These are phyloP conservation scores for Suricata suricatta DNA, from an alignment of 2,113 vertebrate species.

Conservation along the genomic window DNA sequence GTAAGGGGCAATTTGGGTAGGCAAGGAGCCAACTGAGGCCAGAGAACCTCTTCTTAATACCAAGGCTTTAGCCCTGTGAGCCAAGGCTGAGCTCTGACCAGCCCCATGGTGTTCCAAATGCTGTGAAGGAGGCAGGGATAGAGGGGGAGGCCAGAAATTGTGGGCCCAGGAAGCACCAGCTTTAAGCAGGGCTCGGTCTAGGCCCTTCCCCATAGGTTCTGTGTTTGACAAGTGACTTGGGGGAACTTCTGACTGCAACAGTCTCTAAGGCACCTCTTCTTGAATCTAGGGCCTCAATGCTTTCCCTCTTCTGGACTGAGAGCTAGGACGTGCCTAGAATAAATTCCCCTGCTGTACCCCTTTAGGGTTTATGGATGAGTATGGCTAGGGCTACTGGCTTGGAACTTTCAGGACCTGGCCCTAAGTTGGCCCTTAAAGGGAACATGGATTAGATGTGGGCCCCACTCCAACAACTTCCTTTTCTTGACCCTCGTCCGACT, in stretches of 20 bases:
- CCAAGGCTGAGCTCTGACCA: background rate
- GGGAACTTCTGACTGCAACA: background rate
- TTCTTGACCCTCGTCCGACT: background rate
- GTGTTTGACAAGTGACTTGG: background rate
- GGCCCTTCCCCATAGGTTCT: background rate
- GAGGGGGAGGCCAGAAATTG: background rate
- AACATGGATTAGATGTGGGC: background rate
- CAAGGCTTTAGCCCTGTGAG: background rate
- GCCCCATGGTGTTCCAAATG: background rate
- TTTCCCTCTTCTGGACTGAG: background rate
- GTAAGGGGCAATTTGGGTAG: background rate
- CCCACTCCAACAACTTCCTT: background rate
- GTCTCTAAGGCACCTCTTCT: background rate
- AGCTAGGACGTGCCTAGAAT: background rate
- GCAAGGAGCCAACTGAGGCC: background rate
- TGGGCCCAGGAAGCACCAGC: background rate
- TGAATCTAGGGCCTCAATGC: background rate
- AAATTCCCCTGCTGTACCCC: background rate
- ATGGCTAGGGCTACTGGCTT: background rate
- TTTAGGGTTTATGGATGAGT: background rate
- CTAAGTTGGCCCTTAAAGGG: background rate
- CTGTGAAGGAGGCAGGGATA: background rate
- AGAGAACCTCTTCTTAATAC: background rate
- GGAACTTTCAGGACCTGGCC: background rate
- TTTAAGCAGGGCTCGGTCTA: background rate